phyloP scores from a whole-genome alignment of 1,140 invertebrate species.

The Eulimnadia texana region DNA sequence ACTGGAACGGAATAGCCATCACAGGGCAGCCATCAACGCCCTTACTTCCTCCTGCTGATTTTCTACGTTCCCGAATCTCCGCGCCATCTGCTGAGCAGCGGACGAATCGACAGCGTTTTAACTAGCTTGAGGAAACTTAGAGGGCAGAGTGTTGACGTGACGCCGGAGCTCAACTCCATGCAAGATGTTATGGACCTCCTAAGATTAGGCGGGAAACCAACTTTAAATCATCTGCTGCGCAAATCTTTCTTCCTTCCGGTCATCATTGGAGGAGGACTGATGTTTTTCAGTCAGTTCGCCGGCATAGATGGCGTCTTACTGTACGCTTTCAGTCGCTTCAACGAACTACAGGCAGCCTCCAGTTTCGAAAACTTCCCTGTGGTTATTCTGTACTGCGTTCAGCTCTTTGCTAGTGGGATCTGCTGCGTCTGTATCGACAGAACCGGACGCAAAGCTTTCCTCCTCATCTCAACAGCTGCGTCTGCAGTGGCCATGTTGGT shows the following conservation, averaged over 20 bases:
- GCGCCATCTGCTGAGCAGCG: slow-evolving; percentile 9
- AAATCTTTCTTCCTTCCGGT: slow-evolving; percentile 11
- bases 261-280: slow-evolving; percentile 8
- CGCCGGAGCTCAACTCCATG: slow-evolving; percentile 9
- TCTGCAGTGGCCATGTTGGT: slow-evolving; percentile 5
- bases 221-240: neutral
- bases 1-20: slow-evolving; percentile 11
- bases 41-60: slow-evolving; percentile 11
- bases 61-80: slow-evolving; percentile 14
- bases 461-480: slow-evolving; percentile 12
- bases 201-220: neutral
- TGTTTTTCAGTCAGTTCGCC: slow-evolving; percentile 18
- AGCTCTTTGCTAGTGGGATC: slow-evolving; percentile 10
- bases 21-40: slow-evolving; percentile 3
- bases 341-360: neutral
- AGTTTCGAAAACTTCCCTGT: slow-evolving; percentile 10
- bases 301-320: slow-evolving; percentile 16
- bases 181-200: slow-evolving; percentile 11
- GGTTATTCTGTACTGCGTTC: slow-evolving; percentile 16
- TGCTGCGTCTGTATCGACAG: slow-evolving; percentile 6
- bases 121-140: slow-evolving; percentile 3
- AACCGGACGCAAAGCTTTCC: slow-evolving; percentile 10
- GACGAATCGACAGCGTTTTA: neutral
- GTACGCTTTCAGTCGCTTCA: slow-evolving; percentile 13
- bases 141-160: neutral